Evolutionary conservation across 2,797 vertebrate species (phyloP).

Genomic region (Rhabdomys pumilio): DNA sequence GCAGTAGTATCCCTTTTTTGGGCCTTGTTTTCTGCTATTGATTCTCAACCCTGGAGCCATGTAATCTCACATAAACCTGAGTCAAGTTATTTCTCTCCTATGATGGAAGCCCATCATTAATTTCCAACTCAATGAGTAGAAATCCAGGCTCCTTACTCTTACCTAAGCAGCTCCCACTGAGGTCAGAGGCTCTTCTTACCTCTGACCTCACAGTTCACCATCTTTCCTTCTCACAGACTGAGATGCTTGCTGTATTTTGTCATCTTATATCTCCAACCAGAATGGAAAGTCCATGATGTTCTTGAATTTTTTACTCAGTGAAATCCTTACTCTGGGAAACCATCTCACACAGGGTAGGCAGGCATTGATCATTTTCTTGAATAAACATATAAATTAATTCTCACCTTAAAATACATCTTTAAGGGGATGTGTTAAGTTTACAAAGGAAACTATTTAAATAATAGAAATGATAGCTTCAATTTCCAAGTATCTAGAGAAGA

Average conservation of each 20-base stretch:
- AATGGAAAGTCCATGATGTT: background rate
- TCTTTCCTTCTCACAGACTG: background rate
- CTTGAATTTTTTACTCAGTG: background rate
- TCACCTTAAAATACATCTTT: conserved; percentile 20
- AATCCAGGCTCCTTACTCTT: background rate
- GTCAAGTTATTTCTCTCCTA: background rate
- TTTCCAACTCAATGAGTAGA: background rate
- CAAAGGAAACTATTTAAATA: conserved; percentile 48
- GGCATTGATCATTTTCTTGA: background rate
- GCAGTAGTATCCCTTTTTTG: background rate
- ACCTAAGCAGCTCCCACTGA: rapidly evolving
- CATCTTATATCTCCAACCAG: background rate
- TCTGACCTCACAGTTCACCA: background rate
- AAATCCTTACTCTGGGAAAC: background rate
- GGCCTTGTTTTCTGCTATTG: background rate
- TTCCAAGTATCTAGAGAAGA: conserved; percentile 45
- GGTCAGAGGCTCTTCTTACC: too few species aligned
- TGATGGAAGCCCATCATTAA: background rate
- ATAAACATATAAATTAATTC: background rate
- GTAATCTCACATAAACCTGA: background rate
- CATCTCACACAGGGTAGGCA: background rate
- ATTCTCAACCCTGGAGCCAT: background rate
- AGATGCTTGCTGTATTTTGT: background rate
- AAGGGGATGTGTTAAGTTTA: background rate
- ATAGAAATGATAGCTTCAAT: background rate